Base-by-base conservation (phyloP, 2,888 invertebrate genomes). In the Aproaerema taeniolella region DNA sequence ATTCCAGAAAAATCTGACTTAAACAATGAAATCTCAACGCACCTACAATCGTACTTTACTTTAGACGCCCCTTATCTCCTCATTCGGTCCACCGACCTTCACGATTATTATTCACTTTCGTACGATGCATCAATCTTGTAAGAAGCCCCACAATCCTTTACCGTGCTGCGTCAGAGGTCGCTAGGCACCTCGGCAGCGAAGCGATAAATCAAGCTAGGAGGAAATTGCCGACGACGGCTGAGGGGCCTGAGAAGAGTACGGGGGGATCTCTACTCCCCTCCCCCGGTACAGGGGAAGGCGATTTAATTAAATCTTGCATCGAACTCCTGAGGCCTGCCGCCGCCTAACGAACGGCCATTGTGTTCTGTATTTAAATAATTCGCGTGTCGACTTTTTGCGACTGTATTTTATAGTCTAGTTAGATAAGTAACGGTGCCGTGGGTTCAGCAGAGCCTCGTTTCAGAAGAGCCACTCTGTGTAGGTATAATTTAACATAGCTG, bases 241-340 rank as follows among this genome's bases (percentile, higher is more conserved):
- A 47, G 53, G 49, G 47, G 53, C 42, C 43, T 32, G 43, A 43
- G 52, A 45, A 48, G 47, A 45, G 46, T 42, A 13, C 12, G 44
- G 38, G 29, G 45, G 46, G 46, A 5, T 7, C 13, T 15, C 14
- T 8, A 5, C 9, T 2, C 2, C 2, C 15, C 15, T 11, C n/a
- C n/a, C n/a, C n/a, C n/a, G n/a, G n/a, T n/a, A n/a, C n/a, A 28
- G 50, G 42, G 49, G 60, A 59, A 66, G 79, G 77, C 77, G 81
- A 88, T 88, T 88, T 88, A 88, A 88, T 88, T 88, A 88, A 88
- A 88, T 88, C 88, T 88, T 88, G 85, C 87, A 86, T 87, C 86
- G 87, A 88, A 87, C 85, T 87, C 79, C 82, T 80, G 82, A 82
- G 82, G 82, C 80, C 71, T 67, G 74, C 73, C 73, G 66, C 67